Evolutionary conservation across 2,888 invertebrate genomes (phyloP).

Genomic region (Ophion ventricosus): DNA sequence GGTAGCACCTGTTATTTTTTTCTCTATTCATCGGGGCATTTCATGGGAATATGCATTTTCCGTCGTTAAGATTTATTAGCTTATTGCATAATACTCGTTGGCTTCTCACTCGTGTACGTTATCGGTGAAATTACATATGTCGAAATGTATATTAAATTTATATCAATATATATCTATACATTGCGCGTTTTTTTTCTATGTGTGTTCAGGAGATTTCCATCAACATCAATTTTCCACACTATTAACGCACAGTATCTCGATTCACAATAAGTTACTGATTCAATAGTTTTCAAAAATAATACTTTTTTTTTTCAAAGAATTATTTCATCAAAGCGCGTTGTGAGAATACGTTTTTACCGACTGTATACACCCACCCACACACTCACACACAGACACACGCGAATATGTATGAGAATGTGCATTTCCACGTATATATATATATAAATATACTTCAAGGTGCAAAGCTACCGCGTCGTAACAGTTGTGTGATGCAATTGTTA

Average conservation of each 20-base stretch:
- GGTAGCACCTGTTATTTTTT: background rate
- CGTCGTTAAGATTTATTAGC: slow-evolving; percentile 15
- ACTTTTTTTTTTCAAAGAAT: too few relatives aligned
- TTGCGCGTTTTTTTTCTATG: too few relatives aligned
- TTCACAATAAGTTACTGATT: too few relatives aligned
- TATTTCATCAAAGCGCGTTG: too few relatives aligned
- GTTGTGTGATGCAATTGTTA: slow-evolving; percentile 26
- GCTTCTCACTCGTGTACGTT: background rate
- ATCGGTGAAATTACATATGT: background rate
- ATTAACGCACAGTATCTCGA: too few relatives aligned
- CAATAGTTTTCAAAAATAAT: too few relatives aligned
- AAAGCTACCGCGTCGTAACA: slow-evolving; percentile 20
- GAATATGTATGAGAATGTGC: background rate
- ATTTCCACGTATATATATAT: slow-evolving; percentile 6
- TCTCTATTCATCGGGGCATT: background rate
- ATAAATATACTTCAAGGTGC: background rate
- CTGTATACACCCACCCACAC: too few relatives aligned
- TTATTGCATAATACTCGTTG: slow-evolving; percentile 31
- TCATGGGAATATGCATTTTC: background rate
- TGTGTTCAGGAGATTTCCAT: too few relatives aligned
- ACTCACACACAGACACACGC: background rate
- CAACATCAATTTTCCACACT: too few relatives aligned
- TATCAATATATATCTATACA: background rate
- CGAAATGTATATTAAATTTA: background rate
- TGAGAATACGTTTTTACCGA: too few relatives aligned